Conservation (phyloP, 2,797 vertebrate genomes). For the Clamator glandarius region DNA sequence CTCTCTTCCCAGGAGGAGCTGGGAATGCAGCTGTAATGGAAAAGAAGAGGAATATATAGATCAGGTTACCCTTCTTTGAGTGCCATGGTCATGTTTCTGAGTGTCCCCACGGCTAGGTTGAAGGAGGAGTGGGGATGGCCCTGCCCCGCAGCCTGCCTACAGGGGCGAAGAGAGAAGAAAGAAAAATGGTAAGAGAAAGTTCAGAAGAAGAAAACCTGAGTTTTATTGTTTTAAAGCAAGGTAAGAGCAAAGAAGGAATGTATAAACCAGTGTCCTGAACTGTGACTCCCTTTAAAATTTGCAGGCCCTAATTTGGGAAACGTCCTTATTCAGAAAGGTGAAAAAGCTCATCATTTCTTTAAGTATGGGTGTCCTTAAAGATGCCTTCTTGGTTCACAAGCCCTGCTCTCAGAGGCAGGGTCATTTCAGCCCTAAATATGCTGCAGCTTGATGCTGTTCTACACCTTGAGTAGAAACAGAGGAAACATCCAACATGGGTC, state of each 20-base stretch:
- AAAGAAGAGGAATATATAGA: neutral
- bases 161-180: neutral
- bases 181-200: neutral
- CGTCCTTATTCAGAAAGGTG: neutral
- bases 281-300: neutral
- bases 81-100: constrained; percentile 30
- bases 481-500: rapidly evolving
- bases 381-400: neutral
- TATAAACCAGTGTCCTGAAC: neutral
- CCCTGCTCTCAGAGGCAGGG: neutral
- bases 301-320: neutral
- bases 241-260: neutral
- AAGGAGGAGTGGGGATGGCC: constrained; percentile 67
- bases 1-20: neutral
- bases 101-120: constrained; percentile 50
- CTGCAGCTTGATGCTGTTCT: neutral
- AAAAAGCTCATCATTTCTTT: neutral
- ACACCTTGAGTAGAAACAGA: neutral
- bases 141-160: constrained; percentile 56
- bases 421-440: neutral
- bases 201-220: neutral
- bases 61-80: constrained; percentile 38
- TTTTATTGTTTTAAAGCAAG: neutral
- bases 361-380: neutral
- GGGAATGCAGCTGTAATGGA: neutral